Evolutionary conservation across 2,888 invertebrate species (phyloP).

Genomic region (Entomobrya proxima): DNA sequence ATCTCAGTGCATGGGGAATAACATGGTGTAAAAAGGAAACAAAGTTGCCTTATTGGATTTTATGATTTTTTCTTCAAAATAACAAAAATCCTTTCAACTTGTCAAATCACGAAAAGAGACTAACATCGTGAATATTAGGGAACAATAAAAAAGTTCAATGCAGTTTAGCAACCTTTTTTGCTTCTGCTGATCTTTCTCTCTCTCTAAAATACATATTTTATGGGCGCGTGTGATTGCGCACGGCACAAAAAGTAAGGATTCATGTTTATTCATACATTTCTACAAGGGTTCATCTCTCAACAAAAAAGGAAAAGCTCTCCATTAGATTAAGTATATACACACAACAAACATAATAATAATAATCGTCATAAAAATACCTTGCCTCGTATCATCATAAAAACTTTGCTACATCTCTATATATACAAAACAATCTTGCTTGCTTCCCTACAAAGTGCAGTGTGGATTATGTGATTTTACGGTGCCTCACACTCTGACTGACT

Average conservation of each 20-base stretch:
- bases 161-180: constrained; percentile 23
- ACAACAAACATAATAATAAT: constrained; percentile 8
- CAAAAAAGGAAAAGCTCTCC: background rate
- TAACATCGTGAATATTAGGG: constrained; percentile 9
- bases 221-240: constrained; percentile 27
- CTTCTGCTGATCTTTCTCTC: background rate
- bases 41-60: background rate
- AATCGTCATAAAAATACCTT: no score
- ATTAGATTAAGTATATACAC: background rate
- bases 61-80: background rate
- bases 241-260: background rate
- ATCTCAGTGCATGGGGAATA: background rate
- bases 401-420: no score
- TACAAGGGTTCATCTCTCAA: constrained; percentile 10
- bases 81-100: constrained; percentile 24
- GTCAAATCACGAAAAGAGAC: constrained; percentile 32
- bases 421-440: no score
- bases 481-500: constrained; percentile 14
- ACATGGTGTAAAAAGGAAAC: background rate
- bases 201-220: background rate
- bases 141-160: constrained; percentile 15
- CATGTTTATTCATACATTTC: constrained; percentile 32
- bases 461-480: constrained; percentile 48
- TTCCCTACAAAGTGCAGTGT: background rate
- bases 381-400: no score